These are phyloP conservation scores for Stramonita haemastoma DNA, from an alignment of 2,888 invertebrate genomes.

Conservation along the genomic window DNA sequence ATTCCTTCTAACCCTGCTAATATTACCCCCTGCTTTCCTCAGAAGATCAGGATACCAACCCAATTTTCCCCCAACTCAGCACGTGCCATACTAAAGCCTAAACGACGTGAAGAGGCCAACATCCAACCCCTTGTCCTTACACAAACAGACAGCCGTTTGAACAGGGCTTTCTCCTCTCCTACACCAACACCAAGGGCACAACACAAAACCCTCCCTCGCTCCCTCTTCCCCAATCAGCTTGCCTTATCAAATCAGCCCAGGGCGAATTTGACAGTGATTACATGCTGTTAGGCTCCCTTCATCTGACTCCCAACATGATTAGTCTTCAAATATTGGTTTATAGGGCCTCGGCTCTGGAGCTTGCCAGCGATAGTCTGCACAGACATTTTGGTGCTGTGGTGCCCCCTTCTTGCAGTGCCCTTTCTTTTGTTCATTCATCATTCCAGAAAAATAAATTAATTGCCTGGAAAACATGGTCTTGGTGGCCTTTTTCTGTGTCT, in stretches of 20 bases:
- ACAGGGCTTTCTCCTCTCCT: not conserved
- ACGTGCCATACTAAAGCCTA: not conserved
- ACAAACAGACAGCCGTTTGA: constrained; percentile 2
- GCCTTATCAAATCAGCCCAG: constrained; percentile 13
- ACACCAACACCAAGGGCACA: no score
- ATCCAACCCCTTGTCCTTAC: constrained; percentile 8
- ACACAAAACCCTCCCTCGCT: not conserved
- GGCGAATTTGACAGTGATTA: constrained; percentile 29
- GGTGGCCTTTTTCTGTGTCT: no score
- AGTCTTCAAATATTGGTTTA: constrained; percentile 35
- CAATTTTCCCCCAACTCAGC: no score
- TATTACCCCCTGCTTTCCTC: no score
- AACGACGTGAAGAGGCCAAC: constrained; percentile 12
- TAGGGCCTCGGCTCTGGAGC: no score
- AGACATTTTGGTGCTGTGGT: not conserved
- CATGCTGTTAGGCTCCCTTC: constrained; percentile 22
- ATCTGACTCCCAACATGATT: constrained; percentile 22
- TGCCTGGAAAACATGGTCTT: no score
- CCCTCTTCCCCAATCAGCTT: not conserved
- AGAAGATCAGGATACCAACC: no score
- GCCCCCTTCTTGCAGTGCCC: not conserved
- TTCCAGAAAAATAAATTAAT: no score
- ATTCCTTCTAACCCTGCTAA: no score
- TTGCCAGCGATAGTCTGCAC: not conserved
- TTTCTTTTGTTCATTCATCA: no score